A percentile compares a stretch with the other conserved stretches of the same genome.
Conservation (phyloP, 2,888 invertebrate species). For the Adineta ricciae region DNA sequence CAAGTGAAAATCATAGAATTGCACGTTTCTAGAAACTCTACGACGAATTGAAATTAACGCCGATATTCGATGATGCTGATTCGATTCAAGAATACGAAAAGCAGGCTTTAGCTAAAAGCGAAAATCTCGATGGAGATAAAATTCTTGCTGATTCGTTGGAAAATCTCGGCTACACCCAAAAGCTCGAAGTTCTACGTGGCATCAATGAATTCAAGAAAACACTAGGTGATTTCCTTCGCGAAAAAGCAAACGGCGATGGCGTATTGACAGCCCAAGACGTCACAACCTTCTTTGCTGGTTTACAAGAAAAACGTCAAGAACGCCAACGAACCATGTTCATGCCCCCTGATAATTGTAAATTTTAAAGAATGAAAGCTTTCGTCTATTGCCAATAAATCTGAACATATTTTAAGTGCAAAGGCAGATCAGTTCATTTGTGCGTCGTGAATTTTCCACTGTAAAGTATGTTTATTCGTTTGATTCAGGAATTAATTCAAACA, state of each 20-base stretch:
- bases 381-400: too few species aligned
- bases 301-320: neutral
- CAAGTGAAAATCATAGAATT: neutral
- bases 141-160: neutral
- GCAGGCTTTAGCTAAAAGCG: slow-evolving; percentile 3
- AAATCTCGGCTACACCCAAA: neutral
- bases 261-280: neutral
- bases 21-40: neutral
- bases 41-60: neutral
- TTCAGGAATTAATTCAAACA: neutral
- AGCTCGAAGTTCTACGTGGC: neutral
- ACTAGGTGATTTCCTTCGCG: neutral
- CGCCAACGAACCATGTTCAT: neutral
- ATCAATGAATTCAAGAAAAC: slow-evolving; percentile 1
- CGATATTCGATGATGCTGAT: slow-evolving; percentile 19
- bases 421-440: neutral
- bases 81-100: slow-evolving; percentile 29
- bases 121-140: neutral
- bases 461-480: neutral
- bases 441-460: neutral
- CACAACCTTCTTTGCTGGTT: neutral
- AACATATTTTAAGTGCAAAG: too few species aligned
- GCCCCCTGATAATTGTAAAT: neutral
- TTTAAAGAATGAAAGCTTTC: neutral
- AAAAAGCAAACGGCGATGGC: neutral